Evolutionary conservation across 1,140 invertebrate species (phyloP).

Genomic region (Venustaconcha ellipsiformis): DNA sequence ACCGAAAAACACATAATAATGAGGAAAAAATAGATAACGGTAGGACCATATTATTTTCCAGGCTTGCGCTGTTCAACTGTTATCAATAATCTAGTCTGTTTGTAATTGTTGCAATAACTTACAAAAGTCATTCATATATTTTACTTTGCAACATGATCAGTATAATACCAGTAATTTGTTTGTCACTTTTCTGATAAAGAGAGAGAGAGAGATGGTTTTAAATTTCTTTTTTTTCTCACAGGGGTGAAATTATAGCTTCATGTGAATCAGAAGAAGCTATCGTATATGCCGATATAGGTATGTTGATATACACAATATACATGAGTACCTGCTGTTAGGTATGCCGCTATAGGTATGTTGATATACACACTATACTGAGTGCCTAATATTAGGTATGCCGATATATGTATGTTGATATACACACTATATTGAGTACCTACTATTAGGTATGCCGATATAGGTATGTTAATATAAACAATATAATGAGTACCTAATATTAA

Average conservation of each 20-base stretch:
- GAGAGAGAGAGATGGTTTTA: not conserved
- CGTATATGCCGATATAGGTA: constrained; percentile 31
- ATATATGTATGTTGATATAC: not conserved
- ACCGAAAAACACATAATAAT: no score
- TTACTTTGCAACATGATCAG: no score
- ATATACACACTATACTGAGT: not conserved
- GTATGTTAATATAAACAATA: not conserved
- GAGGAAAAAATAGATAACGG: no score
- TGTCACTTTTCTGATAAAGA: no score
- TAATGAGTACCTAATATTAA: not conserved
- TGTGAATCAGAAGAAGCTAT: constrained; percentile 26
- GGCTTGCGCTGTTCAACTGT: no score
- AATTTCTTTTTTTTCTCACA: not conserved
- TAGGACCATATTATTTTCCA: no score
- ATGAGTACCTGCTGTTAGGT: not conserved
- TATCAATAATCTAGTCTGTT: no score
- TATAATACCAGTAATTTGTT: no score
- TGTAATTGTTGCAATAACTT: no score
- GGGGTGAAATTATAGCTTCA: constrained; percentile 26
- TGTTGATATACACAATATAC: not conserved
- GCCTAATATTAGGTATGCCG: no score
- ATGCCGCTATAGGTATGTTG: no score
- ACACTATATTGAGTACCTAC: not conserved
- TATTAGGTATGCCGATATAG: constrained; percentile 20
- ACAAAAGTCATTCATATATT: no score